Conservation (phyloP, 2,113 vertebrate genomes). For the Albula glossodonta region DNA sequence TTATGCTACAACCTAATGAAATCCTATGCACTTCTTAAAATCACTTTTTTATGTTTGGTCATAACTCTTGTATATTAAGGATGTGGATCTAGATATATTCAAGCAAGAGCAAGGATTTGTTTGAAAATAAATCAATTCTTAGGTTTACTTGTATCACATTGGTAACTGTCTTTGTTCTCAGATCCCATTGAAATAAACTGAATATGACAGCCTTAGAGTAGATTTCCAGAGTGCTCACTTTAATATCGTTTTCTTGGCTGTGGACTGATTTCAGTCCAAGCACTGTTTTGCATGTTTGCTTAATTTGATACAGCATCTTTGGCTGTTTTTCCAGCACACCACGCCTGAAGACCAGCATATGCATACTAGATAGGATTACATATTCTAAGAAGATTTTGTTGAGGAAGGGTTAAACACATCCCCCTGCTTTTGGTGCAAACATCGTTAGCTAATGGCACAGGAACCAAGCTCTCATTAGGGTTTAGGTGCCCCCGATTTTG, state of each 20-base stretch:
- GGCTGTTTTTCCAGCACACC: constrained; percentile 73
- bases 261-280: constrained; percentile 58
- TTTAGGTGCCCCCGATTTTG: constrained; percentile 42
- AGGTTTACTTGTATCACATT: constrained; percentile 56
- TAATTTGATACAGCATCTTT: constrained; percentile 78
- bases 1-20: neutral
- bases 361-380: constrained; percentile 78
- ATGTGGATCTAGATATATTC: neutral
- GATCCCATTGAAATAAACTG: constrained; percentile 72
- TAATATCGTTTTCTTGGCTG: constrained; percentile 52
- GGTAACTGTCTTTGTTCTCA: constrained; percentile 63
- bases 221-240: constrained; percentile 54
- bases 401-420: constrained; percentile 70
- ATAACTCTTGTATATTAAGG: constrained; percentile 8
- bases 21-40: neutral
- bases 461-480: constrained; percentile 51
- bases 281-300: constrained; percentile 63
- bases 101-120: constrained; percentile 38
- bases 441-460: constrained; percentile 68
- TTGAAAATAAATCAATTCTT: constrained; percentile 58
- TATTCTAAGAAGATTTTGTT: constrained; percentile 74
- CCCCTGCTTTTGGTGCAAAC: constrained; percentile 64
- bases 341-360: constrained; percentile 75
- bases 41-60: constrained; percentile 9
- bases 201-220: constrained; percentile 75